Base-by-base conservation (phyloP, 2,888 invertebrate species). In the Latheticus oryzae region DNA sequence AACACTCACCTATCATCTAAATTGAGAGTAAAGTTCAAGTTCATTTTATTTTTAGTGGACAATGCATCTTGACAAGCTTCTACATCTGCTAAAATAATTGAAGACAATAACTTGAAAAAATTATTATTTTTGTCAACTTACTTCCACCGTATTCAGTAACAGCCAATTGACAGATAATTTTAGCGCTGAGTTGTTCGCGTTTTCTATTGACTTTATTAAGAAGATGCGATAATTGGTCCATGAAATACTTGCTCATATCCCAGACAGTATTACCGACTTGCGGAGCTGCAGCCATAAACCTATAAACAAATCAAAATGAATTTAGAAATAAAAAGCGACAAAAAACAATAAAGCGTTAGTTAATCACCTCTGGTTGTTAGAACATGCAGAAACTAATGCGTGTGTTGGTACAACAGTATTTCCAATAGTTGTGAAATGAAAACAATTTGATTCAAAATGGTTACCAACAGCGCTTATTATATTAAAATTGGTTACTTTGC, bases 211-310 rank as follows among this genome's bases (percentile, higher is more conserved):
- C 75, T 63, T 82, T 79, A 32, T 80, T 80, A 9, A 83, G 74
- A 17, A 85, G 50, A 19, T 83, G 69, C 28, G 78, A 81, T 40
- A 88, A 65, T 66, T 88, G 84, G 17, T 85, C 81, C 66, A 87
- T 76, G 33, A 88, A 78, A 63, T 85, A 86, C 73, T 83, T 82
- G 60, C 85, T 82, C 64, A 88, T 69, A 67, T 84, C 82, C 71
- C 82, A 81, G 15, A 78, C 68, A 33, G 87, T 85, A 68, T 83
- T 86, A 68, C 86, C 85, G 78, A 91, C 81, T 72, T 86, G 85
- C 0, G 91, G 91, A 1, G 87, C 85, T 74, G 87, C 85, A 61
- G 85, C 79, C 72, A 89, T 81, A 64, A 91, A 85, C 75, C 91
- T 91, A n/a, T n/a, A n/a, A n/a, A n/a, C n/a, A n/a, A n/a, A n/a